A percentile compares a stretch with the other conserved stretches of the same genome.
phyloP scores from a whole-genome alignment of 2,888 invertebrate species.

The Tetropium fuscum region DNA sequence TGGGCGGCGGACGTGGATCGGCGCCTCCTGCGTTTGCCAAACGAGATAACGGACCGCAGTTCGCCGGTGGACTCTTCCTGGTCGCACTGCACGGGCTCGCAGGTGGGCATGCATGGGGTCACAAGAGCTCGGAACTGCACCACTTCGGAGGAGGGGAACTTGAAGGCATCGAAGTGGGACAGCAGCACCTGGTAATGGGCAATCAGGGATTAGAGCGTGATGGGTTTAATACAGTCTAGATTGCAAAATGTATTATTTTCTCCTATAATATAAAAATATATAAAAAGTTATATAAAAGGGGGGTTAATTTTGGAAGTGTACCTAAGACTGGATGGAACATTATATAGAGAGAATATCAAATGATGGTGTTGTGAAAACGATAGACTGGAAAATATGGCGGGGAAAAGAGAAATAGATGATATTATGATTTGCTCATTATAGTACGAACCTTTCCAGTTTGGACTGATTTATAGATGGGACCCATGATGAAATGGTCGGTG shows the following conservation, averaged over 20 bases:
- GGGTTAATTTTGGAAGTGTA: too few species aligned
- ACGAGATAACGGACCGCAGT: slow-evolving; percentile 84
- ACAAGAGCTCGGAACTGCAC: slow-evolving; percentile 96
- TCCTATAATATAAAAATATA: too few species aligned
- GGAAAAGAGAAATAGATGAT: slow-evolving; percentile 58
- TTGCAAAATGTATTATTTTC: too few species aligned
- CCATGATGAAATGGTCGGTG: slow-evolving; percentile 95
- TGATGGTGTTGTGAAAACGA: too few species aligned
- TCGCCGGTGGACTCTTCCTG: slow-evolving; percentile 86
- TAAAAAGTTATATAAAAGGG: too few species aligned
- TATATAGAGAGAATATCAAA: too few species aligned
- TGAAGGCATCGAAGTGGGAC: slow-evolving; percentile 95
- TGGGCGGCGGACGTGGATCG: slow-evolving; percentile 69
- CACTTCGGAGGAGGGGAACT: slow-evolving; percentile 94
- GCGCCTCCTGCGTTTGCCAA: slow-evolving; percentile 82
- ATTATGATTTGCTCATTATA: slow-evolving; percentile 16
- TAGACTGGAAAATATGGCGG: too few species aligned
- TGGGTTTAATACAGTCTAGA: too few species aligned
- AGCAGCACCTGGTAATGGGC: slow-evolving; percentile 85
- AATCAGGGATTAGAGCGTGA: too few species aligned
- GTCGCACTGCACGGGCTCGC: slow-evolving; percentile 93
- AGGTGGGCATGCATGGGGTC: slow-evolving; percentile 93
- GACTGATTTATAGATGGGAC: slow-evolving; percentile 86
- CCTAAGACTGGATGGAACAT: too few species aligned
- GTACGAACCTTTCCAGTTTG: slow-evolving; percentile 80